Base-by-base conservation (phyloP, 2,113 vertebrate species). In the Tautogolabrus adspersus region DNA sequence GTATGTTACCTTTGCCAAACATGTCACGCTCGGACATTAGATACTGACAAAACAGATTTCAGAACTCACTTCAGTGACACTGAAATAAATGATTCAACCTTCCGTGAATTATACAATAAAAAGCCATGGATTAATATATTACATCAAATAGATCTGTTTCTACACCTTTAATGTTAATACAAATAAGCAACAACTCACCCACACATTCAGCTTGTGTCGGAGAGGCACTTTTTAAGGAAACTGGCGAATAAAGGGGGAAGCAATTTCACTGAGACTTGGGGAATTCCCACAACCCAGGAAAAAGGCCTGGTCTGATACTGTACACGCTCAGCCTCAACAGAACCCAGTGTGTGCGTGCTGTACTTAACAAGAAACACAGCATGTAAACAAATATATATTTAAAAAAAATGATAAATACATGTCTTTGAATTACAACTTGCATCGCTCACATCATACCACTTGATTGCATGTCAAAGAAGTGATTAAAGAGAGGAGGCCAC, bases 241-340 rank as follows among this genome's bases (percentile, higher is more conserved):
- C 90, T 92, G 81, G 85, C 90, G 90, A 92, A 87, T 89, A 72
- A 75, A 66, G 85, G 89, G 88, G 93, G 89, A 93, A 92, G 93
- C 91, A 87, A 84, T 91, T 90, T 91, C 71, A 89, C 87, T 88
- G 84, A 89, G 79, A 75, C 82, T 78, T 85, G 94, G 94, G 94
- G 93, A 94, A 94, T 95, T 95, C 94, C 94, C 93, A 87, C 88
- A 91, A 91, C 86, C 88, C 83, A 88, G 83, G 86, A 76, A 92
- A 90, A 92, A 52, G 49, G 49, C 49, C 49, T 87, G 79, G 84
- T 77, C 84, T 89, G 70, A 88, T 62, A 85, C 80, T 84, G 79
- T 80, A 81, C 49, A 52, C 13, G 77, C 84, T 86, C 79, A 83
- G 86, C 79, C 81, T 88, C 72, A 91, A 89, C 71, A 89, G 88